Base-by-base conservation (phyloP, 1,140 invertebrate genomes). In the Schlechtendalia chinensis region DNA sequence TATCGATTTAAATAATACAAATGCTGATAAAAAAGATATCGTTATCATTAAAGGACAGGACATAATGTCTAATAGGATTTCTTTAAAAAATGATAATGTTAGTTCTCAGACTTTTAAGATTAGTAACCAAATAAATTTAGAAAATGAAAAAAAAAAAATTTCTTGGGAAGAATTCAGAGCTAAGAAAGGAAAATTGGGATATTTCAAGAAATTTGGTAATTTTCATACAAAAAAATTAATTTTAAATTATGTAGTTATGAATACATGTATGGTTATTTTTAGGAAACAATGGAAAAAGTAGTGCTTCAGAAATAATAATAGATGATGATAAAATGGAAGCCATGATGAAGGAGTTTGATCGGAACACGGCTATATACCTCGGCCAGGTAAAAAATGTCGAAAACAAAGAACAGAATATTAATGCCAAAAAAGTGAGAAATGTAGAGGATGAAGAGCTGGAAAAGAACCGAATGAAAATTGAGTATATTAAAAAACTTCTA, bases 111-210 rank as follows among this genome's bases (percentile, higher is more conserved):
- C 22, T 29, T 16, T 2, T 29, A 24, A 3, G 22, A 8, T 29
- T 50, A 54, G 54, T 16, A 72, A 72, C 10, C 47, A 54, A 47
- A 22, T 22, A 14, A 69, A 24, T 16, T 69, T 69, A 24, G 65
- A 69, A 61, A 77, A 32, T 27, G 74, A 77, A 12, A 79, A 79
- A 50, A 79, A 79, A 24, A 79, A 79, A 79, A 79, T 79, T 32
- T 63, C 75, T 0, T 63, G 58, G 75, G 75, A 79, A 61, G 75
- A 79, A 29, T 79, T 50, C 29, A 79, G 58, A 50, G 75, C 75
- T 19, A 79, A 79, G 29, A 79, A 58, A 79, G 75, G 22, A 16
- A 77, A 77, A 77, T 27, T 71, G 22, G 39, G 58, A 14, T 50
- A 61, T 10, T 45, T 61, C 61, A 61, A 47, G 6, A 58, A 8